Evolutionary conservation across 2,888 invertebrate genomes (phyloP), one percentile per base, ranked within the genome.

Genomic region (Abrostola triplasia): DNA sequence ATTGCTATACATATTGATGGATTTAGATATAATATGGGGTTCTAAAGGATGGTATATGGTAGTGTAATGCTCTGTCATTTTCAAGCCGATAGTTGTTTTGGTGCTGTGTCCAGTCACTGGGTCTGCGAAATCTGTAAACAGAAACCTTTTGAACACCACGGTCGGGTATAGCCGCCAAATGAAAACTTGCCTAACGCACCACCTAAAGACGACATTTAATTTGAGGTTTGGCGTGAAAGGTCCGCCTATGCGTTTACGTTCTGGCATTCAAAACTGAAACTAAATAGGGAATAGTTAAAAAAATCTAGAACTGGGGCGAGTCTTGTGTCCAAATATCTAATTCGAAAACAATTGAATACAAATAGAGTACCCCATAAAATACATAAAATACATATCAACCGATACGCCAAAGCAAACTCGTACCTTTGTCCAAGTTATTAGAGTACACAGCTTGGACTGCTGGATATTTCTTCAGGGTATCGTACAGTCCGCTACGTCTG

Each of bases 1-100:
- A 38, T 76, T 76, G 44, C 77, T 76, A 12, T 61, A 73, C 11
- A 67, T 57, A 7, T 64, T 77, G 6, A 76, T 24, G 0, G 67
- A 52, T 9, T 63, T 49, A 0, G 61, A 50, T 13, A 63, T 49
- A 0, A 59, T 11, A 4, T 4, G 5, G 0, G 67, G 52, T 7
- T 73, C 52, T 0, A 24, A 5, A 0, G 67, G 56, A 13, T 70
- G 58, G 7, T n/a, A 55, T 52, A 77, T 54, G 24, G n/a, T 53
- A 5, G 60, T 40, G 0, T 41, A 47, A n/a, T 40, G 37, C 9
- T 60, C 50, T 5, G 47, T n/a, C 5, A 70, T 64, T 54, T 58
- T 41, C 0, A 70, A 53, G 0, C 74, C 77, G 0, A 61, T 36
- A 8, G 52, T 59, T 5, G 52, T 37, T 24, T 59, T 24, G 0